phyloP scores from a whole-genome alignment of 2,888 invertebrate genomes.

The Anagyrus pseudococci region DNA sequence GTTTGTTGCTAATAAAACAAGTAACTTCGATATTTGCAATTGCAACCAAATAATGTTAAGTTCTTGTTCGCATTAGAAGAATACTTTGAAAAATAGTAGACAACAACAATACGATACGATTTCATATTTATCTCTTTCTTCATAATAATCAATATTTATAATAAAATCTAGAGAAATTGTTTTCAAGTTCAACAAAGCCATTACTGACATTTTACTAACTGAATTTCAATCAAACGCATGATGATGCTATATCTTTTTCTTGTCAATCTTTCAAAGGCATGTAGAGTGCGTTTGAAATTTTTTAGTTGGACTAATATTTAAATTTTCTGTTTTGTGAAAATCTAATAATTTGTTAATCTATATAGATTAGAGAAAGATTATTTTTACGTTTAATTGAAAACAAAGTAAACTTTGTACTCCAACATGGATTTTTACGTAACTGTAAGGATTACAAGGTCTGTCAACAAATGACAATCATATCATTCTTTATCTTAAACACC shows the following conservation, averaged over 20 bases:
- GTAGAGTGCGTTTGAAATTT: no score
- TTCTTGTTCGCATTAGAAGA: slow-evolving; percentile 1
- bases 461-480: slow-evolving; percentile 2
- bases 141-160: no score
- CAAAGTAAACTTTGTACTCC: slow-evolving; percentile 33
- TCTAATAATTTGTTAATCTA: slow-evolving; percentile 21
- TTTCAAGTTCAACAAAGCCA: no score
- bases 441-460: slow-evolving; percentile 9
- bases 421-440: slow-evolving; percentile 21
- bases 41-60: no score
- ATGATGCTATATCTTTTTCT: no score
- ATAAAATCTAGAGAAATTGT: no score
- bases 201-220: no score
- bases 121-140: slow-evolving; percentile 39
- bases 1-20: no score
- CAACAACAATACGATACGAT: slow-evolving; percentile 47
- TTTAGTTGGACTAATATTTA: no score
- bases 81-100: slow-evolving; percentile 47
- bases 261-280: no score
- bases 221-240: no score
- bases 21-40: no score
- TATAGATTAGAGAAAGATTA: slow-evolving; percentile 11
- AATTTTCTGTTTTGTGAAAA: slow-evolving; percentile 24
- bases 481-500: background rate
- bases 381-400: slow-evolving; percentile 24